phyloP scores from a whole-genome alignment of 2,888 invertebrate genomes.

The Axea sp. region DNA sequence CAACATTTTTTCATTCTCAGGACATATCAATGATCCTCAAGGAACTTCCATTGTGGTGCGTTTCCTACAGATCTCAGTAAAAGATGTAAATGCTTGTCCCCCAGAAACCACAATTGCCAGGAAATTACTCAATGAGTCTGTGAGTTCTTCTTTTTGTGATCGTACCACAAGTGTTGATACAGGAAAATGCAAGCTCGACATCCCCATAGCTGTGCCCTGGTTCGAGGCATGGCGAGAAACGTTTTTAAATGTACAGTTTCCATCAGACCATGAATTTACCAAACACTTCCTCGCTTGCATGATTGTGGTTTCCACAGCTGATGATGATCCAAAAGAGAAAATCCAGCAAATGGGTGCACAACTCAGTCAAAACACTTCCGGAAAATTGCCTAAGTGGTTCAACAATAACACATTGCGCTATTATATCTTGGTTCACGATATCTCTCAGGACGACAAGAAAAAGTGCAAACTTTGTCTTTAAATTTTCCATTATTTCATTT shows the following conservation, averaged over 20 bases:
- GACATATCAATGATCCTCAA: conserved; percentile 90
- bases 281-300: conserved; percentile 92
- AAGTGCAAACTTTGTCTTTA: too few relatives aligned
- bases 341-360: conserved; percentile 90
- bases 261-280: conserved; percentile 97
- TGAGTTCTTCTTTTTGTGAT: conserved; percentile 82
- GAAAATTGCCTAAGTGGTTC: conserved; percentile 92
- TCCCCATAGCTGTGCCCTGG: conserved; percentile 93
- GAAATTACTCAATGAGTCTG: conserved; percentile 91
- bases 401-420: conserved; percentile 90
- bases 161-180: conserved; percentile 82
- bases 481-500: conserved; percentile 68
- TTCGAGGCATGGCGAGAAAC: conserved; percentile 97
- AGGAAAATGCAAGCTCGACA: conserved; percentile 83
- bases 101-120: conserved; percentile 90
- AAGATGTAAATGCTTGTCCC: conserved; percentile 90
- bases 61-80: conserved; percentile 88
- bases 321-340: conserved; percentile 89
- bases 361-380: conserved; percentile 88
- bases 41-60: conserved; percentile 86
- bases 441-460: conserved; percentile 85
- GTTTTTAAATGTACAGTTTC: conserved; percentile 92
- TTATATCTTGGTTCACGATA: conserved; percentile 94
- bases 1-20: conserved; percentile 81
- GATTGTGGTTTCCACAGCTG: conserved; percentile 86